phyloP scores from a whole-genome alignment of 2,113 vertebrate species.

The Cettia cetti region DNA sequence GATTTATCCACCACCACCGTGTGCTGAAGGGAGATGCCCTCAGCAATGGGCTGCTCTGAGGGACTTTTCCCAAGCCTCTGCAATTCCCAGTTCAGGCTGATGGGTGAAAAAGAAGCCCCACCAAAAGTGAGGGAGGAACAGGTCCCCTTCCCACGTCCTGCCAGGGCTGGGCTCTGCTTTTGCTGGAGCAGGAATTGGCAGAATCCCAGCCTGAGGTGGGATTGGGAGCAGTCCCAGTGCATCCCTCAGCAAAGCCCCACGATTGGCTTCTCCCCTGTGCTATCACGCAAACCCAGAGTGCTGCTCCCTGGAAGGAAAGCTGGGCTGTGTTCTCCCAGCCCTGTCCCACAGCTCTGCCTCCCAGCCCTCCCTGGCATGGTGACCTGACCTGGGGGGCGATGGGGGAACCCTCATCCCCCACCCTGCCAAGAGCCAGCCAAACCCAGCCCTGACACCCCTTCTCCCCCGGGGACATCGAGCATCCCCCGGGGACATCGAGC shows the following conservation, averaged over 20 bases:
- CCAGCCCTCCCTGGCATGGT: slow-evolving; percentile 21
- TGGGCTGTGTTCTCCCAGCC: not conserved
- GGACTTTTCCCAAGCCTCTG: not conserved
- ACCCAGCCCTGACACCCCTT: not conserved
- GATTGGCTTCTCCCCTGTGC: not conserved
- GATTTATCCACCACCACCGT: accelerated
- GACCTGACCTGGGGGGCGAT: not conserved
- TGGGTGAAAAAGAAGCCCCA: not conserved
- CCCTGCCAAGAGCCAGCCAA: not conserved
- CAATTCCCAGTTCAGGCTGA: not conserved
- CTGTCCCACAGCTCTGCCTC: slow-evolving; percentile 29
- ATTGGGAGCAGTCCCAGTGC: not conserved
- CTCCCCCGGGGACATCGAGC: not conserved
- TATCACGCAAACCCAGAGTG: not conserved
- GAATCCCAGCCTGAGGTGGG: not conserved
- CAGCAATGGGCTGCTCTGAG: not conserved
- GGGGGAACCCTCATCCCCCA: slow-evolving; percentile 17
- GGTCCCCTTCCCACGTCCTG: not conserved
- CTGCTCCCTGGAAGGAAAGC: slow-evolving; percentile 11
- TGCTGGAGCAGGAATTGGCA: not conserved
- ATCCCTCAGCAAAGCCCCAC: not conserved
- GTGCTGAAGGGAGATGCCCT: not conserved
- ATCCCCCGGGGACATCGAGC: not conserved
- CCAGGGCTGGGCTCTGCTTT: not conserved
- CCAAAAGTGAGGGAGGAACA: not conserved